These are phyloP conservation scores for Sinodicranocentrus sp. DNA, from an alignment of 2,888 invertebrate species.

Conservation along the genomic window DNA sequence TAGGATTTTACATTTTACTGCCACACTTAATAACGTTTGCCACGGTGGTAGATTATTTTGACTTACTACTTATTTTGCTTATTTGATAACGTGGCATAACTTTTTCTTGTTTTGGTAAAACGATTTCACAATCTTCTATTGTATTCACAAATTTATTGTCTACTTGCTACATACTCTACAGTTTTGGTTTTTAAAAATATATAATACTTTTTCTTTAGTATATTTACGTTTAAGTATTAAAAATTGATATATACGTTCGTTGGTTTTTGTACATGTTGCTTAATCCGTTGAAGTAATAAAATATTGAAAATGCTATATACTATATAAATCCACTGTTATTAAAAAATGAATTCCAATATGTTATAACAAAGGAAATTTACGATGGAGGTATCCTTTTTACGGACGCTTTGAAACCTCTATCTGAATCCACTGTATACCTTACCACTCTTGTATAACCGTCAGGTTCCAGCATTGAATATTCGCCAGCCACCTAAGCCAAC, in stretches of 20 bases:
- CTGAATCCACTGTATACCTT: constrained; percentile 55
- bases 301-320: background rate
- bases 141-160: too few relatives aligned
- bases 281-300: constrained; percentile 1
- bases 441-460: constrained; percentile 69
- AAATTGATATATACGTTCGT: background rate
- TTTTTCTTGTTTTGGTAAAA: too few relatives aligned
- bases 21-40: background rate
- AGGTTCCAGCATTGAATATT: constrained; percentile 66
- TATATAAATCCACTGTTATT: too few relatives aligned
- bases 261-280: constrained; percentile 28
- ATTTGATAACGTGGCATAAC: too few relatives aligned
- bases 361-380: too few relatives aligned
- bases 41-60: too few relatives aligned
- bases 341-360: too few relatives aligned
- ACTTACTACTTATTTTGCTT: too few relatives aligned
- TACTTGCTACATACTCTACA: too few relatives aligned
- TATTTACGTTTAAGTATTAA: background rate
- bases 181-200: too few relatives aligned
- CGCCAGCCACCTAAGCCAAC: constrained; percentile 61
- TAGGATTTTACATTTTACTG: too few relatives aligned
- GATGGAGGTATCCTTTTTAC: constrained; percentile 67
- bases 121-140: too few relatives aligned
- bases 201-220: background rate
- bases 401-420: constrained; percentile 65